Conservation (phyloP, 2,888 invertebrate species). For the Hedya salicella region DNA sequence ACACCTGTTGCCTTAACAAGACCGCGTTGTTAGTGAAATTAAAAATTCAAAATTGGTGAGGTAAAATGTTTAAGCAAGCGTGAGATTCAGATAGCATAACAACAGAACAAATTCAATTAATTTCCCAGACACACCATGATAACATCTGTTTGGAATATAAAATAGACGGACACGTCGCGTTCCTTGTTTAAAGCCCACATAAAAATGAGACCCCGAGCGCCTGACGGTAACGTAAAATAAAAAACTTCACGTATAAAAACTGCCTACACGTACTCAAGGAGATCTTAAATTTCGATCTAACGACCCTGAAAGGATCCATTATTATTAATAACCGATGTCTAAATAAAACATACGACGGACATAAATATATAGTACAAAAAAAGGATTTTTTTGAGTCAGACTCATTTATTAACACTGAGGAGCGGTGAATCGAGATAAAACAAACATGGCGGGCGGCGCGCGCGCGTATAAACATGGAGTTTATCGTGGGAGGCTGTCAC, state of each 20-base stretch:
- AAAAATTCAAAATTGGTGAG: slow-evolving; percentile 65
- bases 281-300: slow-evolving; percentile 82
- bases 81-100: slow-evolving; percentile 74
- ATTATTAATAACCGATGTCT: slow-evolving; percentile 83
- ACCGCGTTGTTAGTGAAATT: slow-evolving; percentile 46
- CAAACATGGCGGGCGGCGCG: slow-evolving; percentile 83
- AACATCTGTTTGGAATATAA: slow-evolving; percentile 84
- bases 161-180: slow-evolving; percentile 71
- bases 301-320: slow-evolving; percentile 76
- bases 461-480: slow-evolving; percentile 79
- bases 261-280: slow-evolving; percentile 67
- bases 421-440: slow-evolving; percentile 82
- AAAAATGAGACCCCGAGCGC: slow-evolving; percentile 76
- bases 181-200: slow-evolving; percentile 72
- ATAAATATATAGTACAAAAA: slow-evolving; percentile 73
- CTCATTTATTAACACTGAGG: slow-evolving; percentile 82
- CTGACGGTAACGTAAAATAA: slow-evolving; percentile 60
- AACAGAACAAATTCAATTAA: slow-evolving; percentile 79
- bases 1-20: slow-evolving; percentile 37
- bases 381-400: slow-evolving; percentile 72
- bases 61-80: slow-evolving; percentile 66
- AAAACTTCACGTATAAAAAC: slow-evolving; percentile 70
- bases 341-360: slow-evolving; percentile 78
- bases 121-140: slow-evolving; percentile 74
- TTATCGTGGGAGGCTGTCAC: slow-evolving; percentile 85